Evolutionary conservation across 2,113 vertebrate genomes (phyloP).

Genomic region (Tamias sibiricus): DNA sequence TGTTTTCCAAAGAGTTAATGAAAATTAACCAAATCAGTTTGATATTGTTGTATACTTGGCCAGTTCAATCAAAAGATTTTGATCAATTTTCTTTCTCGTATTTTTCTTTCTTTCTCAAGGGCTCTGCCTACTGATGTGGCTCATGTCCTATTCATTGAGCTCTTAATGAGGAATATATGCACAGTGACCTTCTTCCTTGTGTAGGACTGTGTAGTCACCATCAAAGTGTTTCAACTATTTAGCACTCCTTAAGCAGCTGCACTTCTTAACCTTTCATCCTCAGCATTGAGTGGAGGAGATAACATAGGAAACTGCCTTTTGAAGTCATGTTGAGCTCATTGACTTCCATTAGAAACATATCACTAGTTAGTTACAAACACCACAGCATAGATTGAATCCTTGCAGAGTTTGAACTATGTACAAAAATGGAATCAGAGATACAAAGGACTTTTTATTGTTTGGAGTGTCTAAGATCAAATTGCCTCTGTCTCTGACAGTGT

Average conservation of each 20-base stretch:
- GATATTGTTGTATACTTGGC: neutral
- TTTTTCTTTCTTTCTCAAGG: constrained; percentile 8
- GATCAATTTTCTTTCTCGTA: neutral
- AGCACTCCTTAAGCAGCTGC: constrained; percentile 12
- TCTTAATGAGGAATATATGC: neutral
- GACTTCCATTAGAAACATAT: constrained; percentile 68
- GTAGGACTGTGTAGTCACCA: neutral
- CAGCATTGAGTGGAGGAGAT: constrained; percentile 66
- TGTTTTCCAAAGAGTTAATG: neutral
- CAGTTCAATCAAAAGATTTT: neutral
- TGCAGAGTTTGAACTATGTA: constrained; percentile 58
- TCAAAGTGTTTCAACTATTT: constrained; percentile 32
- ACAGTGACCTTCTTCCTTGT: neutral
- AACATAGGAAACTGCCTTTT: constrained; percentile 75
- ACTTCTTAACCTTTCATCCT: constrained; percentile 75
- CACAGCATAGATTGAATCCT: constrained; percentile 66
- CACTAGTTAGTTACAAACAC: constrained; percentile 62
- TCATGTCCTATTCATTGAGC: neutral
- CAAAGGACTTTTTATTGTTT: constrained; percentile 59
- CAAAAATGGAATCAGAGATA: constrained; percentile 17
- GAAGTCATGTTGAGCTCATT: constrained; percentile 76
- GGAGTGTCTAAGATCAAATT: constrained; percentile 39
- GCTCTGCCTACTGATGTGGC: neutral
- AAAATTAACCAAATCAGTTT: neutral
- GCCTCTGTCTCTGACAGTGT: constrained; percentile 60